Percentiles rank a stretch among this genome's conserved stretches.
phyloP scores from a whole-genome alignment of 2,797 vertebrate species.

The Gobio occitaniae region DNA sequence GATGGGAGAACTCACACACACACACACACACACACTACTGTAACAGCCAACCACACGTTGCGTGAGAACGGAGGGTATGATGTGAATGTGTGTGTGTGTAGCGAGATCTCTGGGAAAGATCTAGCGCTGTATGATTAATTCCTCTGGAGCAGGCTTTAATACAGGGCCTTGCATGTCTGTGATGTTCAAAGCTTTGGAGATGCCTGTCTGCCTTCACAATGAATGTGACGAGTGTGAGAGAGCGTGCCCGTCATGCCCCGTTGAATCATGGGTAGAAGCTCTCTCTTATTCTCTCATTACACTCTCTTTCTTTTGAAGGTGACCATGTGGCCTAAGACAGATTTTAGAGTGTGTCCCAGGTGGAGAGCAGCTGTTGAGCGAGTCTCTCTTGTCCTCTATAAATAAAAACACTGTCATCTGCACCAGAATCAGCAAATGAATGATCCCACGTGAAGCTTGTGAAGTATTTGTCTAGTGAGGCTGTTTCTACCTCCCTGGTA shows the following conservation, averaged over 20 bases:
- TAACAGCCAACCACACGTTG: neutral
- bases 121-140: slow-evolving; percentile 11
- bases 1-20: neutral
- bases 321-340: slow-evolving; percentile 20
- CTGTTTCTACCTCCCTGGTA: slow-evolving; percentile 25
- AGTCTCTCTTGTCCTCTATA: slow-evolving; percentile 50
- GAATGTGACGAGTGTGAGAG: slow-evolving; percentile 6
- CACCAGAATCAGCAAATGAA: slow-evolving; percentile 31
- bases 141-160: neutral
- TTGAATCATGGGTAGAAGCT: slow-evolving; percentile 31
- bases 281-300: slow-evolving; percentile 17
- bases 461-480: slow-evolving; percentile 45
- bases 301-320: slow-evolving; percentile 23
- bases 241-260: slow-evolving; percentile 18
- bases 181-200: slow-evolving; percentile 18
- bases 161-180: neutral
- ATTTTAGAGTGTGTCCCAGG: slow-evolving; percentile 67
- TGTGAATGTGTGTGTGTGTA: slow-evolving; percentile 14
- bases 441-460: slow-evolving; percentile 42
- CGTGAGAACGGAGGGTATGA: neutral
- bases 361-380: slow-evolving; percentile 77
- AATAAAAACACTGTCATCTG: slow-evolving; percentile 47
- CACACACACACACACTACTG: neutral
- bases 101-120: slow-evolving; percentile 18
- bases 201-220: slow-evolving; percentile 18